Percentiles rank a stretch among this genome's conserved stretches.
Evolutionary conservation across 53 echinoderm and acorn worm genomes (phyloP).

Genomic region (Astropecten irregularis): DNA sequence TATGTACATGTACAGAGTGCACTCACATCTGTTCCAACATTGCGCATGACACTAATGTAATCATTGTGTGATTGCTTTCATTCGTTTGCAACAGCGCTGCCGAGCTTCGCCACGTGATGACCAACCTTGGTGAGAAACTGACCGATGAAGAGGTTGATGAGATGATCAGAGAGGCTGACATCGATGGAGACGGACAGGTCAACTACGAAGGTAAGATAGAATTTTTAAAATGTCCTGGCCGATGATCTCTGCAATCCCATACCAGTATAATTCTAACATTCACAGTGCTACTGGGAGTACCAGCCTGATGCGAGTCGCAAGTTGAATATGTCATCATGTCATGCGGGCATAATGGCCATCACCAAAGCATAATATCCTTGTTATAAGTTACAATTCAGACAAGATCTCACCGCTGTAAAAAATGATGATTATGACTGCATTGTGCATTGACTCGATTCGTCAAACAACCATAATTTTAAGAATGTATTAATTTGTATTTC

Average conservation of each 20-base stretch:
- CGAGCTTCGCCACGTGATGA: slow-evolving; percentile 83
- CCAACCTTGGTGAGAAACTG: slow-evolving; percentile 71
- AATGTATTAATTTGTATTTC: too few species aligned
- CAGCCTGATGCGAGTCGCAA: background rate
- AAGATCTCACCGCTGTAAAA: too few species aligned
- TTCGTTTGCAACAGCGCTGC: slow-evolving; percentile 85
- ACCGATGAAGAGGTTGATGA: slow-evolving; percentile 76
- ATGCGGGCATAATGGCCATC: background rate
- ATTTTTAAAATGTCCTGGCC: background rate
- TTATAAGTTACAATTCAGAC: too few species aligned
- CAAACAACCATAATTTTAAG: too few species aligned
- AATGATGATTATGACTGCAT: too few species aligned
- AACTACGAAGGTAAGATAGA: slow-evolving; percentile 73
- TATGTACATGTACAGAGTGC: too few species aligned
- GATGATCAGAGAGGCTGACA: slow-evolving; percentile 81
- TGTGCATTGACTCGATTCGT: too few species aligned
- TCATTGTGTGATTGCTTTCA: too few species aligned
- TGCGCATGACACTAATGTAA: too few species aligned
- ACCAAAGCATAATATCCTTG: background rate
- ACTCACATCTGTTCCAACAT: too few species aligned
- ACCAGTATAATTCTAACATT: background rate
- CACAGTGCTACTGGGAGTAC: background rate
- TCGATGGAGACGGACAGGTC: slow-evolving; percentile 71
- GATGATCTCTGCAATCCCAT: background rate
- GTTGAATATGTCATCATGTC: background rate